These are phyloP conservation scores for Hirtodrosophila confusa DNA, from an alignment of 2,888 invertebrate genomes.

Conservation along the genomic window DNA sequence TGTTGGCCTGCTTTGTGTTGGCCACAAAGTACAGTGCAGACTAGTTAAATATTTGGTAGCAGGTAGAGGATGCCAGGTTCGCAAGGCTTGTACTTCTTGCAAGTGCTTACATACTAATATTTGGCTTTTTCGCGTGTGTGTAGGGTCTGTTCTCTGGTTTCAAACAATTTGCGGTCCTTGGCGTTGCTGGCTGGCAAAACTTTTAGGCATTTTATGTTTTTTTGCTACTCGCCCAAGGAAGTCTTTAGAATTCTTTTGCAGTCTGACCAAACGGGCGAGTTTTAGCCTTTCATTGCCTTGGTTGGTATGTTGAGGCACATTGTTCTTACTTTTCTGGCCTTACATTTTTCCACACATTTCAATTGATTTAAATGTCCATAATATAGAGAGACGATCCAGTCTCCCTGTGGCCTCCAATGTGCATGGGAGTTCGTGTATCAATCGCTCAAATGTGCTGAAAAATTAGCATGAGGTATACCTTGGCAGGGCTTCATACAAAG, in stretches of 20 bases:
- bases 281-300: slow-evolving; percentile 1
- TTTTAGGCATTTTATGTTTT: slow-evolving; percentile 34
- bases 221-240: slow-evolving; percentile 20
- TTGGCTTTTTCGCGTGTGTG: slow-evolving; percentile 46
- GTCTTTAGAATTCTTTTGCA: slow-evolving; percentile 46
- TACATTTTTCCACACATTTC: slow-evolving; percentile 18
- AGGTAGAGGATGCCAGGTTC: slow-evolving; percentile 21
- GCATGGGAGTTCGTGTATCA: slow-evolving; percentile 1
- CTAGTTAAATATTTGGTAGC: slow-evolving; percentile 11
- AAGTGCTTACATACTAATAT: slow-evolving; percentile 30
- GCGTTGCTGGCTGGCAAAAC: slow-evolving; percentile 26
- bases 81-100: slow-evolving; percentile 27
- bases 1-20: slow-evolving; percentile 20
- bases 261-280: slow-evolving; percentile 13
- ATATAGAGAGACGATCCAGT: slow-evolving; percentile 10
- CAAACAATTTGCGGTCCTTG: slow-evolving; percentile 72
- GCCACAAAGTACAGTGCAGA: slow-evolving; percentile 3
- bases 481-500: slow-evolving; percentile 10
- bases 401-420: background rate
- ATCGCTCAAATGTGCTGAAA: slow-evolving; percentile 32
- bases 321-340: slow-evolving; percentile 8
- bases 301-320: background rate
- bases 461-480: slow-evolving; percentile 30
- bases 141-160: slow-evolving; percentile 30
- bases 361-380: slow-evolving; percentile 56